Conservation (phyloP, 1,140 invertebrate genomes). For the Leguminivora glycinivorella region DNA sequence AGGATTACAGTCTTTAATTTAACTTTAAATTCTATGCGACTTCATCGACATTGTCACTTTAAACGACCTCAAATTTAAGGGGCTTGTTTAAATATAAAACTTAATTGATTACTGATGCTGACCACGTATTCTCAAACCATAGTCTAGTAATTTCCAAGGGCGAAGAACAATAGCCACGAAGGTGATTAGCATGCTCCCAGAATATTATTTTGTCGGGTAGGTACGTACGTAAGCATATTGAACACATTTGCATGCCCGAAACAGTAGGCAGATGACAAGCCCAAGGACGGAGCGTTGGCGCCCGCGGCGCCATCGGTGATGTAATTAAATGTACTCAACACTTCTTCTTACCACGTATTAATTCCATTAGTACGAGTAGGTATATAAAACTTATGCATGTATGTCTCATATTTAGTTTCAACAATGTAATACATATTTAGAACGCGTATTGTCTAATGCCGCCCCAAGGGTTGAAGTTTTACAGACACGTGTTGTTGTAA, state of each 20-base stretch:
- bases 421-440: not conserved
- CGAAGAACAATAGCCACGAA: slow-evolving; percentile 70
- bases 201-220: slow-evolving; percentile 42
- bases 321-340: slow-evolving; percentile 52
- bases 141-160: slow-evolving; percentile 66
- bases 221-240: slow-evolving; percentile 52
- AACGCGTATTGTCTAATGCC: not conserved
- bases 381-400: too few species aligned
- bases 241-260: slow-evolving; percentile 71
- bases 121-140: slow-evolving; percentile 51
- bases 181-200: slow-evolving; percentile 65
- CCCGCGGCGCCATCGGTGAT: slow-evolving; percentile 50
- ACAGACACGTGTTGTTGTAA: slow-evolving; percentile 55
- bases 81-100: not conserved
- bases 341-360: not conserved
- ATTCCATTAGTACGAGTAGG: not conserved
- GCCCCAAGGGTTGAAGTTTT: not conserved
- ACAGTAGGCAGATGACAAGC: slow-evolving; percentile 40
- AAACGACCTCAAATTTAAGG: slow-evolving; percentile 6
- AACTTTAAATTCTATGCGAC: not conserved
- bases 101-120: slow-evolving; percentile 49
- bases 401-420: too few species aligned
- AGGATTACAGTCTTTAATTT: not conserved
- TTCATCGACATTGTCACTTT: not conserved
- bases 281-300: slow-evolving; percentile 42